Percentiles rank a stretch among this genome's conserved stretches.
Conservation (phyloP, 92 coral and sea anemone genomes). For the Phenganax marumi region DNA sequence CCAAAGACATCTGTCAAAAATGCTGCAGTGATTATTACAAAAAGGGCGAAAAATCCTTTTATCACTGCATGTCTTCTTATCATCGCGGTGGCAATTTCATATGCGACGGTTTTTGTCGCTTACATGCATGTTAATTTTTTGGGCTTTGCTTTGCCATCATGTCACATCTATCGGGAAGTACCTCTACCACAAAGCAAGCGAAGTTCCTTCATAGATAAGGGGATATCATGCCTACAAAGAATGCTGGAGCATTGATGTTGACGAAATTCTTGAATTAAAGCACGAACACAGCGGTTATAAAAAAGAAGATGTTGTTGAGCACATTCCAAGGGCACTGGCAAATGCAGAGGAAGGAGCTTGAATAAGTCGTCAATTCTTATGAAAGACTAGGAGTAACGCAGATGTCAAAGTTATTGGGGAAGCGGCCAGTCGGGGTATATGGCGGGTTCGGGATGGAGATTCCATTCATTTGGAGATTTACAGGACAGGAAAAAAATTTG, state of each 20-base stretch:
- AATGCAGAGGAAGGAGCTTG: too few relatives aligned
- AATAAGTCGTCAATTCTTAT: constrained; percentile 46
- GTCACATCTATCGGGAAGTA: background rate
- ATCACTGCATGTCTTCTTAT: background rate
- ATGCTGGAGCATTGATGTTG: constrained; percentile 43
- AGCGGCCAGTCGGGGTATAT: constrained; percentile 48
- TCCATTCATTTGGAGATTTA: constrained; percentile 45
- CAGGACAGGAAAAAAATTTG: constrained; percentile 35
- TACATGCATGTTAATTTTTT: background rate
- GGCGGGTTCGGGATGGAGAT: constrained; percentile 54
- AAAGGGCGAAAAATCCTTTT: background rate
- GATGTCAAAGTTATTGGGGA: constrained; percentile 43
- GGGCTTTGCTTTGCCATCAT: background rate
- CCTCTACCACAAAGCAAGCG: constrained; percentile 10
- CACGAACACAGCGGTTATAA: constrained; percentile 49
- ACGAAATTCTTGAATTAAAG: constrained; percentile 54
- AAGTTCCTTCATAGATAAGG: constrained; percentile 44
- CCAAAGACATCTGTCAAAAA: background rate
- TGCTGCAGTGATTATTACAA: background rate
- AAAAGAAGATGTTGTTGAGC: constrained; percentile 42
- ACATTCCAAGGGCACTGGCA: constrained; percentile 54
- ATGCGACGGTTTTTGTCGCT: too few relatives aligned
- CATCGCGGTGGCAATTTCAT: background rate
- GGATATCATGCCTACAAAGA: constrained; percentile 61
- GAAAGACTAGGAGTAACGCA: constrained; percentile 44